Evolutionary conservation across 1,140 invertebrate species (phyloP).

Genomic region (Sinonovacula constricta): DNA sequence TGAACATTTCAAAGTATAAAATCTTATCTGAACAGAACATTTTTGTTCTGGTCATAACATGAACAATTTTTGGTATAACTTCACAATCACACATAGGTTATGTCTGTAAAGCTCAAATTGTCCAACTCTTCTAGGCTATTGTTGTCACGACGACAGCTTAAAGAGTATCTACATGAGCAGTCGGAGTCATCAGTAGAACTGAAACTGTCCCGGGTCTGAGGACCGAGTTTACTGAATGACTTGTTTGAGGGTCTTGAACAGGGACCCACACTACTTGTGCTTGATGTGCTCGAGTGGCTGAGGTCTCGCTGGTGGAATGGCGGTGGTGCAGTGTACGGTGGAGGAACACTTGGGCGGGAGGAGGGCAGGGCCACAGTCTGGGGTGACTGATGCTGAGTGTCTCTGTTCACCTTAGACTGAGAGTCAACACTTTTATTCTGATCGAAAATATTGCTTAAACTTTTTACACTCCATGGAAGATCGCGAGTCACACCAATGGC

Average conservation of each 20-base stretch:
- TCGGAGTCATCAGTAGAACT: constrained; percentile 44
- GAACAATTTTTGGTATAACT: no score
- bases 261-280: constrained; percentile 23
- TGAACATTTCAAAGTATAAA: no score
- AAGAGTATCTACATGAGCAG: constrained; percentile 41
- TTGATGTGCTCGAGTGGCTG: constrained; percentile 33
- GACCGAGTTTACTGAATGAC: constrained; percentile 35
- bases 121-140: constrained; percentile 22
- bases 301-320: constrained; percentile 24
- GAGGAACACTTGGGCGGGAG: not conserved
- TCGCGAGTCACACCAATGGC: constrained; percentile 7
- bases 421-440: not conserved
- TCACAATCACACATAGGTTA: constrained; percentile 39
- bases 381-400: not conserved
- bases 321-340: constrained; percentile 9
- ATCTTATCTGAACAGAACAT: no score
- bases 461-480: constrained; percentile 50
- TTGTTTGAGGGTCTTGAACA: not conserved
- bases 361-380: constrained; percentile 8
- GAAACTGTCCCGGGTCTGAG: constrained; percentile 39
- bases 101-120: constrained; percentile 40
- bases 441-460: constrained; percentile 46
- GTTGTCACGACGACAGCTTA: constrained; percentile 43
- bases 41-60: no score
- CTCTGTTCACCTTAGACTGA: no score